phyloP scores from a whole-genome alignment of 2,113 vertebrate genomes.

The Tichodroma muraria region DNA sequence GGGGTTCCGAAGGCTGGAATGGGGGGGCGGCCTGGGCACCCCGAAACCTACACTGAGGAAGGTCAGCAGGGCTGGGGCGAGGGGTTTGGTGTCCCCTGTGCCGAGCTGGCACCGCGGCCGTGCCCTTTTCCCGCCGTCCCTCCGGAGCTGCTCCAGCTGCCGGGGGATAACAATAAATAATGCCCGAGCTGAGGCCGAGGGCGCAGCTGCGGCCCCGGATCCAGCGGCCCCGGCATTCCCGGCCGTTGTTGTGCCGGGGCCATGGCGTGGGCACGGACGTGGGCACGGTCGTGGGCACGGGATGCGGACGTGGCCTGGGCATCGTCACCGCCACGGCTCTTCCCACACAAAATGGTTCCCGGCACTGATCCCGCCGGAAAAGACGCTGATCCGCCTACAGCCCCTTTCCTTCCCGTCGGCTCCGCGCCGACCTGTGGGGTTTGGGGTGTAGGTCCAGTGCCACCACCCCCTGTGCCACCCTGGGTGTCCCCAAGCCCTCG shows the following conservation, averaged over 20 bases:
- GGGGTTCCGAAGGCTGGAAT: neutral
- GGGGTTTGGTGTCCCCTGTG: neutral
- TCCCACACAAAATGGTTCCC: neutral
- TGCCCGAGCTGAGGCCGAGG: neutral
- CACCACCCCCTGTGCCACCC: neutral
- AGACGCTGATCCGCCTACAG: neutral
- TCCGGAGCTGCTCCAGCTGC: neutral
- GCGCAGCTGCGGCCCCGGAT: neutral
- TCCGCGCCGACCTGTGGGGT: rapidly evolving
- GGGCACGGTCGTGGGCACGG: neutral
- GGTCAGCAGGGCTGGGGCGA: rapidly evolving
- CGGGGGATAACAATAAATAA: neutral
- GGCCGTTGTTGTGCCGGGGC: neutral
- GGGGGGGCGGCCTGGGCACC: rapidly evolving
- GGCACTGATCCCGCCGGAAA: neutral
- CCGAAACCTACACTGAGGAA: rapidly evolving
- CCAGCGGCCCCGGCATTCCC: rapidly evolving
- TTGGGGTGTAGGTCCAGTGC: neutral
- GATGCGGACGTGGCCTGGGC: neutral
- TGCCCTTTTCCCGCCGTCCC: neutral
- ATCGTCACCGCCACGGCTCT: rapidly evolving
- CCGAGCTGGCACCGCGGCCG: rapidly evolving
- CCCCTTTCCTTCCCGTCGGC: neutral
- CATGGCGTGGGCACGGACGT: rapidly evolving
- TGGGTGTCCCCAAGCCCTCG: rapidly evolving